Evolutionary conservation across 2,113 vertebrate species (phyloP), one percentile per base, ranked within the genome.

Genomic region (Ailurus styani): DNA sequence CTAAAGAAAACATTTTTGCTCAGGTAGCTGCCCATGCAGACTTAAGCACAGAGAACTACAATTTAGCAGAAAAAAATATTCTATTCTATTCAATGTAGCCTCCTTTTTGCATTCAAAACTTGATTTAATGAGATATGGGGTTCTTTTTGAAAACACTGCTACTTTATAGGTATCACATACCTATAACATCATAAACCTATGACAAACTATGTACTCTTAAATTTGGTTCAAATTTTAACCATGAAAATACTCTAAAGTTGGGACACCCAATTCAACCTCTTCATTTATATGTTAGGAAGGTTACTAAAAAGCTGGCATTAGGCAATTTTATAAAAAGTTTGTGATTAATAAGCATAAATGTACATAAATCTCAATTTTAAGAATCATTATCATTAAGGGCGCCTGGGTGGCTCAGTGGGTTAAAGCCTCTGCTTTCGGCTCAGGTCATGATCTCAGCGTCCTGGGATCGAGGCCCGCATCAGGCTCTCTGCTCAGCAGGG

Each of bases 241-340:
- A 12, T 81, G 78, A 89, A 95, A 96, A 60, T 50, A 68, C 68
- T 89, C 83, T 95, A 77, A 94, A 89, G 25, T 64, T 78, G 13
- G 81, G 13, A 79, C 2, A 47, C 10, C 3, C 73, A 60, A 89
- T 85, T 37, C 55, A 84, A 68, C 3, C 34, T 11, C n/a, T 92
- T 94, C 66, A 57, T 72, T 97, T 66, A 45, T 15, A 89, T 18
- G 13, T 64, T 81, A 70, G 18, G 17, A 55, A 62, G 70, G 3
- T 47, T 87, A 4, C 25, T 68, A 2, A 17, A 40, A 97, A 96
- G 70, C 45, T 70, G 42, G 15, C 92, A 94, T 82, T 86, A 55
- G 25, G n/a, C 45, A 45, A 70, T 31, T 77, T 18, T 60, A 83
- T 77, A 70, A 93, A 96, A 52, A 45, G 17, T 7, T 7, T 82